phyloP scores from a whole-genome alignment of 2,888 invertebrate species.

The Caenorhabditis panamensis region DNA sequence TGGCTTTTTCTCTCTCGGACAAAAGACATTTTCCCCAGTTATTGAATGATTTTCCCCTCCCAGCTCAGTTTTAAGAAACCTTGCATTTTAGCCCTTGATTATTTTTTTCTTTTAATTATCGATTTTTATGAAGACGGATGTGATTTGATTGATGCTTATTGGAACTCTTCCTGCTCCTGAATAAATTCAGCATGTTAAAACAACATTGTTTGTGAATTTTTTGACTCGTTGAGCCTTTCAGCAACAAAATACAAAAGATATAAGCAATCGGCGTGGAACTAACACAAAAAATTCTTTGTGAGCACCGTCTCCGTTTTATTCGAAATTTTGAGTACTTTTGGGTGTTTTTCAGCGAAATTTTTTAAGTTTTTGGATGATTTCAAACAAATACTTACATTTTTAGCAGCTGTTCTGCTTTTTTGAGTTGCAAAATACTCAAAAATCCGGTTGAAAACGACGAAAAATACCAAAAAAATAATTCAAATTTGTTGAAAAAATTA shows the following conservation, averaged over 20 bases:
- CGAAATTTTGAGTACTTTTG: background rate
- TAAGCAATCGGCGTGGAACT: too few species aligned
- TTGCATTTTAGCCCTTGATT: slow-evolving; percentile 5
- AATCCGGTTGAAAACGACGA: background rate
- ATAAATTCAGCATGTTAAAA: slow-evolving; percentile 58
- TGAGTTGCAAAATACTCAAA: background rate
- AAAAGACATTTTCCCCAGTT: background rate
- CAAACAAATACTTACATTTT: slow-evolving; percentile 11
- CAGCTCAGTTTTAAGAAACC: background rate
- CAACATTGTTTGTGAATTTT: background rate
- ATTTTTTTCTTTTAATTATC: slow-evolving; percentile 19
- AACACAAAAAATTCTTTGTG: too few species aligned
- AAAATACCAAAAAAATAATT: background rate
- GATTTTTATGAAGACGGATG: slow-evolving; percentile 48
- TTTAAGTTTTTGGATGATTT: background rate
- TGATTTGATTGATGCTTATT: slow-evolving; percentile 50
- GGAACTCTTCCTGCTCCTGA: slow-evolving; percentile 27
- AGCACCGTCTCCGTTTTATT: background rate
- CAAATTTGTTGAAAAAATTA: too few species aligned
- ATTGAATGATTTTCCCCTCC: too few species aligned
- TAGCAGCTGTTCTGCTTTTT: background rate
- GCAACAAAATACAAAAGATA: too few species aligned
- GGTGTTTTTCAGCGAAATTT: background rate
- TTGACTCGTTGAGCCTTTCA: too few species aligned
- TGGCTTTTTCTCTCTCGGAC: background rate